A percentile compares a stretch with the other conserved stretches of the same genome.
phyloP scores from a whole-genome alignment of 2,113 vertebrate species.

The Eidolon helvum region DNA sequence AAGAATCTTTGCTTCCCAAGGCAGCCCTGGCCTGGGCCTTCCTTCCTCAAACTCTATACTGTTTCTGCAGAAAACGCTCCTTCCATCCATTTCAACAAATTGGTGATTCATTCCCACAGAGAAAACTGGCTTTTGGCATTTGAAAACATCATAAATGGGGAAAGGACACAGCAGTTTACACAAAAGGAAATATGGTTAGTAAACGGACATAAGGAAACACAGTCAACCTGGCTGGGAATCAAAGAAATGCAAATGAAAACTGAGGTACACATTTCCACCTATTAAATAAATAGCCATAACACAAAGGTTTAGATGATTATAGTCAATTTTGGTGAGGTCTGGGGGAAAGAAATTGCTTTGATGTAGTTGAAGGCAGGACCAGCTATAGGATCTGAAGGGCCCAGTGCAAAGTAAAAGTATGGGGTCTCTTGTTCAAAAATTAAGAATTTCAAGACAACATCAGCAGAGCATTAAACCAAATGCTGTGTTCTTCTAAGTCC shows the following conservation, averaged over 20 bases:
- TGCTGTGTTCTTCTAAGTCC: background rate
- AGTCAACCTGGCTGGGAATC: background rate
- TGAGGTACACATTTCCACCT: background rate
- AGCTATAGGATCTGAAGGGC: background rate
- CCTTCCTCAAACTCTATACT: background rate
- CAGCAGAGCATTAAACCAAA: background rate
- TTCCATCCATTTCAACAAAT: background rate
- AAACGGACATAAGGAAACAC: background rate
- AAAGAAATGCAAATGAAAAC: slow-evolving; percentile 23
- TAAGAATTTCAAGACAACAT: background rate
- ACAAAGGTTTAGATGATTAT: background rate
- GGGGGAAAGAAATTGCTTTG: background rate
- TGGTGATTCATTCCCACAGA: background rate
- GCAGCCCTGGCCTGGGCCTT: background rate
- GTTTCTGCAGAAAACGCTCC: background rate
- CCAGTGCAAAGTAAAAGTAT: background rate
- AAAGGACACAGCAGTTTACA: slow-evolving; percentile 26
- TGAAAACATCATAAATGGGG: slow-evolving; percentile 13
- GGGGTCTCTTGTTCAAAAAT: background rate
- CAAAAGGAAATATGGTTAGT: slow-evolving; percentile 4
- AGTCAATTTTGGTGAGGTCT: background rate
- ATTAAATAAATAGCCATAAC: background rate
- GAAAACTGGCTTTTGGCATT: background rate
- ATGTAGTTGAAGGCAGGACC: background rate
- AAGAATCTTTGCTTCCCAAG: background rate